Conservation (phyloP, 2,888 invertebrate species). For the Eilema caniola region DNA sequence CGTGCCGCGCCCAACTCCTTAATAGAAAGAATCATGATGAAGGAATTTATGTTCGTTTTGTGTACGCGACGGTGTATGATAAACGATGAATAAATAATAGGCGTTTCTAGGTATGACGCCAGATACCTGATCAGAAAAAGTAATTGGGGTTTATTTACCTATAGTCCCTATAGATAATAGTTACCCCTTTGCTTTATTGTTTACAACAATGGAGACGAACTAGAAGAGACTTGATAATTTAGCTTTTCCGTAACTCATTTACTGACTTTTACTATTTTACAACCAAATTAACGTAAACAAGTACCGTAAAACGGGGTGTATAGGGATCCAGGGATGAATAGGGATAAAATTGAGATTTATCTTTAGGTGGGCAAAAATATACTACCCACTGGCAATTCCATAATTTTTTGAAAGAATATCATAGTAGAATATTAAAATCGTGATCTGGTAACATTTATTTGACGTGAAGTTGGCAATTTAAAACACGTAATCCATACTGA, state of each 20-base stretch:
- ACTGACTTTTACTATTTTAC: conserved; percentile 30
- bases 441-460: conserved; percentile 7
- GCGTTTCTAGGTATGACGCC: conserved; percentile 60
- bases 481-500: conserved; percentile 5
- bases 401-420: conserved; percentile 9
- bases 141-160: no score
- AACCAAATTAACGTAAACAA: conserved; percentile 32
- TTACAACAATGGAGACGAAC: not conserved
- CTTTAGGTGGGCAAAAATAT: not conserved
- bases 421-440: conserved; percentile 11
- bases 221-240: not conserved
- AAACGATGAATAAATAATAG: conserved; percentile 77
- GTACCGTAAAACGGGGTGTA: conserved; percentile 16
- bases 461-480: conserved; percentile 14
- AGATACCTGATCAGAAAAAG: conserved; percentile 48
- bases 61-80: conserved; percentile 63
- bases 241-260: conserved; percentile 5
- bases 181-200: not conserved
- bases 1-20: conserved; percentile 79
- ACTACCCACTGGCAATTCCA: conserved; percentile 5
- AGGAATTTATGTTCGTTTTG: conserved; percentile 79
- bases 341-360: conserved; percentile 11
- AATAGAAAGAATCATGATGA: conserved; percentile 83
- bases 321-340: conserved; percentile 11
- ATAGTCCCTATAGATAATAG: no score